These are phyloP conservation scores for Mesocentrotus franciscanus DNA, from an alignment of 53 echinoderm and acorn worm species.

Conservation along the genomic window DNA sequence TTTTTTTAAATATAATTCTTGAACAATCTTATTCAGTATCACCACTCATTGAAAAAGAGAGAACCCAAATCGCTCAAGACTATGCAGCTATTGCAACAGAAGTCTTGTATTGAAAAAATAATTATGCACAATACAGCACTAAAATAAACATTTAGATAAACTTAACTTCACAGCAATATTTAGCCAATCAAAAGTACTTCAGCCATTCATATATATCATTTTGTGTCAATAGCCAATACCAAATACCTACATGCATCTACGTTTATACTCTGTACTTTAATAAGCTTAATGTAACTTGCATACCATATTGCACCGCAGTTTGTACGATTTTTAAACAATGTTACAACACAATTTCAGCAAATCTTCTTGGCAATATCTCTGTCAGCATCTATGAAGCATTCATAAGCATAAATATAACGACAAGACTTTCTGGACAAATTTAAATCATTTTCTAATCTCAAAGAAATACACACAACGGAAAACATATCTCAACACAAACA, in stretches of 20 bases:
- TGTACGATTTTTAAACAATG: neutral
- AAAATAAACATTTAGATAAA: neutral
- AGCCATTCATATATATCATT: neutral
- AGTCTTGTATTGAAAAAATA: neutral
- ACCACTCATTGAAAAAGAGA: neutral
- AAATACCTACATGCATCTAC: neutral
- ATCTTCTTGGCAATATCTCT: neutral
- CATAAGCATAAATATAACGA: neutral
- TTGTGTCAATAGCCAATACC: neutral
- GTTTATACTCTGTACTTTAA: neutral
- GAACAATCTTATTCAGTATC: neutral
- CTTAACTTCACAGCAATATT: neutral
- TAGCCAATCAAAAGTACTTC: neutral
- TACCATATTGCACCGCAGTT: neutral
- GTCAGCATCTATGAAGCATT: neutral
- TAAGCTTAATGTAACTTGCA: neutral
- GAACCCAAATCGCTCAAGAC: neutral
- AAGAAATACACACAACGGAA: neutral
- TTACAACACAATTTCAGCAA: neutral
- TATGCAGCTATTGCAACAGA: neutral
- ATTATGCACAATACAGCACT: neutral
- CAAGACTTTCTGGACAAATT: neutral
- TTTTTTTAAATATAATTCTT: neutral
- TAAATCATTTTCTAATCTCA: neutral
- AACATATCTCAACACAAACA: too few species aligned